Percentiles rank a stretch among this genome's conserved stretches.
These are phyloP conservation scores for Eristalinus aeneus DNA, from an alignment of 2,888 invertebrate species.

Conservation along the genomic window DNA sequence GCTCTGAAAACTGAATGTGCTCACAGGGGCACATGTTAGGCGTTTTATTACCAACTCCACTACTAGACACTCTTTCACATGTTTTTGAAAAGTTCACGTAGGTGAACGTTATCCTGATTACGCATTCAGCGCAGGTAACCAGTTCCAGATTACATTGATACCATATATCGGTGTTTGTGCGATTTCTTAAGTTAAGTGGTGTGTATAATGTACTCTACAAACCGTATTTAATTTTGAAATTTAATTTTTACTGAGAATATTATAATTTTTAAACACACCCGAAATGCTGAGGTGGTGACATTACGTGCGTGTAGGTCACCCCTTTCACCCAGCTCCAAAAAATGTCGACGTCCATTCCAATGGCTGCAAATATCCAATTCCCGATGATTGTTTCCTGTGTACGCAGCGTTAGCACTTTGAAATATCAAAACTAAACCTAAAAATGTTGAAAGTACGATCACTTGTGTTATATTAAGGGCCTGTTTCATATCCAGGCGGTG, in stretches of 20 bases:
- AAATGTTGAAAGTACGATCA: conserved; percentile 14
- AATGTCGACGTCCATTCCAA: conserved; percentile 80
- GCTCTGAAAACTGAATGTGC: conserved; percentile 85
- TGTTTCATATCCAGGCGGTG: conserved; percentile 42
- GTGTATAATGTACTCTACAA: conserved; percentile 75
- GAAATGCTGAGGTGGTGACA: conserved; percentile 78
- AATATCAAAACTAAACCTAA: conserved; percentile 27
- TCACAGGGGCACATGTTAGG: conserved; percentile 82
- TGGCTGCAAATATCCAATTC: conserved; percentile 80
- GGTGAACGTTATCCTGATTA: conserved; percentile 81
- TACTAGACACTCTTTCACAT: conserved; percentile 76
- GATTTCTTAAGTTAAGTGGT: conserved; percentile 73
- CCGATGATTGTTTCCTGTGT: conserved; percentile 77
- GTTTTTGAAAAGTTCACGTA: conserved; percentile 79
- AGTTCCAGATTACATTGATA: conserved; percentile 85
- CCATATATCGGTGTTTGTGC: conserved; percentile 78
- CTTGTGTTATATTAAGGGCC: background rate
- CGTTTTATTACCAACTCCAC: conserved; percentile 75
- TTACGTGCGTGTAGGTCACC: conserved; percentile 80
- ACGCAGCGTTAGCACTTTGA: conserved; percentile 68
- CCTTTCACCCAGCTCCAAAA: conserved; percentile 80
- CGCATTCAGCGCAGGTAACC: conserved; percentile 87
- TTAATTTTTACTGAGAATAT: background rate
- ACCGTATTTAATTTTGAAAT: conserved; percentile 1
- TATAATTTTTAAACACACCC: conserved; percentile 74